Base-by-base conservation (phyloP, 2,888 invertebrate species). In the Apocheima hispidaria region DNA sequence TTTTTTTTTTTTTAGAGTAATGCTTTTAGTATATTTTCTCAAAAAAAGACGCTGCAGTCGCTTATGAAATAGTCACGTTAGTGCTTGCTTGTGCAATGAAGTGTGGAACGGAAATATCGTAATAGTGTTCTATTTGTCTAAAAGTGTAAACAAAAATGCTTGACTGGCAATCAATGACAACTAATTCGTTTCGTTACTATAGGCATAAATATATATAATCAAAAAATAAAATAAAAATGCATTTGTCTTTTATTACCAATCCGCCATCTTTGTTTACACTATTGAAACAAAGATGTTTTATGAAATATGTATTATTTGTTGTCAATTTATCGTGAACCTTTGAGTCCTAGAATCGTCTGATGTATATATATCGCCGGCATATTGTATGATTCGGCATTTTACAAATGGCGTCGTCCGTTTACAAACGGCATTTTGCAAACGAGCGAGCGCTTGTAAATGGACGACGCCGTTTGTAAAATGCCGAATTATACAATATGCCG, bases 21-120 rank as follows among this genome's bases (percentile, higher is more conserved):
- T 40, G 5, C 9, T 7, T 4, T 40, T 1, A 1, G 3, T 36
- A 10, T 20, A 14, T 38, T 10, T 20, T 9, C 2, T 36, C 10
- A 14, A 21, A n/a, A n/a, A 41, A 30, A 46, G 12, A 30, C 30
- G 46, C 30, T 20, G 46, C 18, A 18, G 30, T 26, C 41, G 66
- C 53, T 60, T 49, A 50, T 46, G 36, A 65, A 66, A 73, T 75
- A 74, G 72, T 72, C 68, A 66, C 59, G 38, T 26, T 36, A 28
- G 46, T 43, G 35, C 12, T 9, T 35, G 30, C 12, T 30, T 46
- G 9, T 30, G 46, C 10, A 23, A 20, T 46, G 28, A 44, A 28
- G 28, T 16, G 16, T 44, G 3, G 23, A n/a, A 23, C 21, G 14
- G 23, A 23, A 12, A 41, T 7, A 16, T 10, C 33, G n/a, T 2